Evolutionary conservation across 2,113 vertebrate species (phyloP).

Genomic region (Urocitellus parryii): DNA sequence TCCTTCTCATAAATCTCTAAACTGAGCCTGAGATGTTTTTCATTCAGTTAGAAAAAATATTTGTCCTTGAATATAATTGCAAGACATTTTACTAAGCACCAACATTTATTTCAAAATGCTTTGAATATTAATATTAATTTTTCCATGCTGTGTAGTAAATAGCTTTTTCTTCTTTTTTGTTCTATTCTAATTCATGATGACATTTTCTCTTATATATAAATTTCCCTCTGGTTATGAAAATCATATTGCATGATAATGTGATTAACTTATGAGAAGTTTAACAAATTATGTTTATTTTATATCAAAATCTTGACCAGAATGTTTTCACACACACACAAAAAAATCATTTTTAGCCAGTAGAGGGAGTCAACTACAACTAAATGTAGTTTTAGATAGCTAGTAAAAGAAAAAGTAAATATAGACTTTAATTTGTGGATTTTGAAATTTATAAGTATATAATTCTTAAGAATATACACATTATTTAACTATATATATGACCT

Average conservation of each 20-base stretch:
- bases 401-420: conserved; percentile 14
- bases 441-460: conserved; percentile 16
- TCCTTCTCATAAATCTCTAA: not conserved
- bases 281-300: conserved; percentile 32
- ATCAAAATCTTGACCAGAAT: conserved; percentile 47
- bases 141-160: not conserved
- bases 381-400: not conserved
- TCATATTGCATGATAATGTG: not conserved
- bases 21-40: not conserved
- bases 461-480: not conserved
- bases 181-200: conserved; percentile 32
- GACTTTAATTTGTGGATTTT: conserved; percentile 46
- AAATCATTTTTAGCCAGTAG: conserved; percentile 83
- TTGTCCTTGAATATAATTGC: not conserved
- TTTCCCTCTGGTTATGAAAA: not conserved
- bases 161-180: not conserved
- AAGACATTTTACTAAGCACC: not conserved
- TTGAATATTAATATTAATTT: not conserved
- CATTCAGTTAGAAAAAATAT: conserved; percentile 9
- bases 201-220: not conserved
- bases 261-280: conserved; percentile 52
- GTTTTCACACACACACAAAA: not conserved
- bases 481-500: not conserved
- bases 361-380: conserved; percentile 83
- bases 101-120: conserved; percentile 35